Percentiles rank a stretch among this genome's conserved stretches.
Conservation (phyloP, 2,113 vertebrate genomes). For the Prionailurus bengalensis region DNA sequence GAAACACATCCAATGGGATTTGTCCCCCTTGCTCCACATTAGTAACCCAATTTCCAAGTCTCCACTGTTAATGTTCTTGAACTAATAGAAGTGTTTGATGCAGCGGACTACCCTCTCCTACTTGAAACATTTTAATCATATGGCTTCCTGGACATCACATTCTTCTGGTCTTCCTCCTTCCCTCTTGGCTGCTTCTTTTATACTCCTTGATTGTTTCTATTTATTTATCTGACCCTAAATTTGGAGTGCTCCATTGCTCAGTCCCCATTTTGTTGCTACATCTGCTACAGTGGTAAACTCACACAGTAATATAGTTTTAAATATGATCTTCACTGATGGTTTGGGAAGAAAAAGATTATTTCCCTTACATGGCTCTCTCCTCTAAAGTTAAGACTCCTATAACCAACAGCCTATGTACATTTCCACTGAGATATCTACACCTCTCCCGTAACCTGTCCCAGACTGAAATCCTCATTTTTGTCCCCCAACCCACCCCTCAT, state of each 20-base stretch:
- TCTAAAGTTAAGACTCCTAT: not conserved
- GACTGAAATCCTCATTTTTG: not conserved
- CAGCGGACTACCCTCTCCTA: not conserved
- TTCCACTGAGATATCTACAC: not conserved
- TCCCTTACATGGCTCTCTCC: not conserved
- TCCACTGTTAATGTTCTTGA: not conserved
- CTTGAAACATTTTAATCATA: not conserved
- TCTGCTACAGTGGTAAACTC: not conserved
- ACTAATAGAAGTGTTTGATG: not conserved
- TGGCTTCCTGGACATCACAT: not conserved
- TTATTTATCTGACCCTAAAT: not conserved
- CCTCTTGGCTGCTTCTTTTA: not conserved
- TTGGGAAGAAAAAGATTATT: not conserved
- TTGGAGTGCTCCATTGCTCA: not conserved
- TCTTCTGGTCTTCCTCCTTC: not conserved
- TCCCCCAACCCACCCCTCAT: not conserved
- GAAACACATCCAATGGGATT: not conserved
- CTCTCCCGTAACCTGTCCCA: not conserved
- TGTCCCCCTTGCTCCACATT: not conserved
- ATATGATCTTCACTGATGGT: not conserved
- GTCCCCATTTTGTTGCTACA: not conserved
- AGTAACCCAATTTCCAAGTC: not conserved
- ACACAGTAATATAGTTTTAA: not conserved
- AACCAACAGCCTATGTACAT: not conserved
- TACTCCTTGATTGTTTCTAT: not conserved